Conservation (phyloP, 37 sponge, comb jelly and placozoan genomes). For the Ianthella basta region DNA sequence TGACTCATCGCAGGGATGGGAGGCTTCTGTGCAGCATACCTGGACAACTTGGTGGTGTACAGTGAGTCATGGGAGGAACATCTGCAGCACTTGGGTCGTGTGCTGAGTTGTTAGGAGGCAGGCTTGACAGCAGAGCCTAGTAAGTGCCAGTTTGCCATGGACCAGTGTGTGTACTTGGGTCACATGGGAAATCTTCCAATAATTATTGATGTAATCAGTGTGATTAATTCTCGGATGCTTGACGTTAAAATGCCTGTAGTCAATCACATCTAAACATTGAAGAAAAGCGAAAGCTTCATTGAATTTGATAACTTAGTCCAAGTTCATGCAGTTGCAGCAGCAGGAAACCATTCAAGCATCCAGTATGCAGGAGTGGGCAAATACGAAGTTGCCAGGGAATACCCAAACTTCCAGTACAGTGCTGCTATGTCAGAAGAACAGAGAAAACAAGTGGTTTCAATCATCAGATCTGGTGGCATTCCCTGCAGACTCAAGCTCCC, state of each 20-base stretch:
- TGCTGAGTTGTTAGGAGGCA: conserved; percentile 29
- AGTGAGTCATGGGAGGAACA: conserved; percentile 67
- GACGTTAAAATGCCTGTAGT: no score
- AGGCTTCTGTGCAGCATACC: conserved; percentile 49
- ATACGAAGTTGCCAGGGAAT: not conserved
- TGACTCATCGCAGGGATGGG: conserved; percentile 14
- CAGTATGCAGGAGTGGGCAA: not conserved
- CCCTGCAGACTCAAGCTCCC: not conserved
- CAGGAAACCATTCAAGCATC: not conserved
- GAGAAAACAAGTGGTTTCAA: no score
- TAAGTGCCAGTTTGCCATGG: not conserved
- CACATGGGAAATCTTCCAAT: no score
- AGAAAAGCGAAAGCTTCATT: no score
- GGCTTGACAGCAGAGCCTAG: not conserved
- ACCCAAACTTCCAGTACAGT: not conserved
- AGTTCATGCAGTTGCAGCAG: not conserved
- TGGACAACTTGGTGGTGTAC: conserved; percentile 69
- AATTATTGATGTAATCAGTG: no score
- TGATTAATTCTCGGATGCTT: no score
- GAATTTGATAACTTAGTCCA: no score
- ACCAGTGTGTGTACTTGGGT: not conserved
- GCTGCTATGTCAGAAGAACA: not conserved
- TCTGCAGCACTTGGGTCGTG: conserved; percentile 31
- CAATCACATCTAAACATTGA: no score
- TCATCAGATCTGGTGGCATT: no score